phyloP scores from a whole-genome alignment of 2,113 vertebrate species.

The Bubalus kerabau region DNA sequence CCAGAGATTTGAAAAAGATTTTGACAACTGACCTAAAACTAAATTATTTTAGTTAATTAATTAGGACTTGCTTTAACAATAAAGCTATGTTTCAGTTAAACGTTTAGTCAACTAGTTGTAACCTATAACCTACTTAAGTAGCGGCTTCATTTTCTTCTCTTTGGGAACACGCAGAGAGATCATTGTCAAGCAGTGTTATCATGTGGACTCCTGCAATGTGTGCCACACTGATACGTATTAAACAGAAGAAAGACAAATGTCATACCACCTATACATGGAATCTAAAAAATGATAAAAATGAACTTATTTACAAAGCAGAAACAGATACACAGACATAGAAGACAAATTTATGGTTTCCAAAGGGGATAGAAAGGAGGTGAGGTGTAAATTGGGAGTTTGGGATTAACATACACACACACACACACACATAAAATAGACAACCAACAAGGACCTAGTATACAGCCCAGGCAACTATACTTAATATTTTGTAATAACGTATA shows the following conservation, averaged over 20 bases:
- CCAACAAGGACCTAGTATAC: background rate
- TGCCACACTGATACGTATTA: background rate
- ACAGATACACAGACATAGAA: background rate
- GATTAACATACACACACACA: background rate
- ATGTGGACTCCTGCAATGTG: background rate
- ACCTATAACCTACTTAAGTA: conserved; percentile 4
- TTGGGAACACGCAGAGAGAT: background rate
- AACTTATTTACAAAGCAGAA: background rate
- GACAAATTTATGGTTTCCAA: background rate
- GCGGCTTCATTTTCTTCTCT: background rate
- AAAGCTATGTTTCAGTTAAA: background rate
- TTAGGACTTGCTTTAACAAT: background rate
- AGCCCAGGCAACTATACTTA: background rate
- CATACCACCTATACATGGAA: accelerated
- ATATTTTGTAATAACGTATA: background rate
- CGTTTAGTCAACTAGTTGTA: background rate
- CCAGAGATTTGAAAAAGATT: background rate
- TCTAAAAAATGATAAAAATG: background rate
- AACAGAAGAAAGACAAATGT: background rate
- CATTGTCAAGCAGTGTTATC: background rate
- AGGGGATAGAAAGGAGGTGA: background rate
- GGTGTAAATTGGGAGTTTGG: background rate
- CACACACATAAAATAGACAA: background rate
- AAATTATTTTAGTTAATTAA: background rate
- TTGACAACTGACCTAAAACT: background rate